Base-by-base conservation (phyloP, 2,888 invertebrate species). In the Listrodromus nycthemerus region DNA sequence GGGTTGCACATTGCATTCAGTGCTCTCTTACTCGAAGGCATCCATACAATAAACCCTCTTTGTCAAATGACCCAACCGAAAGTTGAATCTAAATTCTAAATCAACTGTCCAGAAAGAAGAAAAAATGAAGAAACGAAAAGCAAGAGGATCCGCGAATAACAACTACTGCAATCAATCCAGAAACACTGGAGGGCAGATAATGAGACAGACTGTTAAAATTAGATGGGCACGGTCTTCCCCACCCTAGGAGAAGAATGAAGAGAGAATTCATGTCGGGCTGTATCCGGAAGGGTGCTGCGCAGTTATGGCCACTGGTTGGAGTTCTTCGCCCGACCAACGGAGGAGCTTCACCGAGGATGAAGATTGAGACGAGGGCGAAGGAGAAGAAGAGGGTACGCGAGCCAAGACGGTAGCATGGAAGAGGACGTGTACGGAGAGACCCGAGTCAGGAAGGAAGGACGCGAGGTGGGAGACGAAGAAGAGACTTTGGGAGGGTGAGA, bases 141-240 rank as follows among this genome's bases (percentile, higher is more conserved):
- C 0, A 24, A 55, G 27, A 58, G 21, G 8, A 16, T 45, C 45
- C 16, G n/a, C 6, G 19, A 21, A 30, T 10, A 19, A 24, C 8
- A 30, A 33, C 13, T 1, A n/a, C 8, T 50, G 55, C 27, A 27
- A 61, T 63, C 7, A 65, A 75, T 79, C 3, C 67, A 58, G 13
- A 45, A 41, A 45, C 30, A 70, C 16, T 50, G 37, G 41, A 69
- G 65, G 69, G 73, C 41, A 27, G 63, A 70, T 83, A 80, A 83
- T 66, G 83, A 79, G 83, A 50, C 65, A 61, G 58, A 79, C 65
- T 75, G 79, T 80, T 75, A 80, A 81, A 84, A 80, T 80, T 74
- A 48, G 69, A 81, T 74, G 48, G 65, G 10, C 5, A 45, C 16
- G 5, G 16, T 45, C 41, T 16, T 45, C 41, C 16, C 16, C 4